A percentile compares a stretch with the other conserved stretches of the same genome.
Conservation (phyloP, 2,113 vertebrate species). For the Salvelinus sp. region DNA sequence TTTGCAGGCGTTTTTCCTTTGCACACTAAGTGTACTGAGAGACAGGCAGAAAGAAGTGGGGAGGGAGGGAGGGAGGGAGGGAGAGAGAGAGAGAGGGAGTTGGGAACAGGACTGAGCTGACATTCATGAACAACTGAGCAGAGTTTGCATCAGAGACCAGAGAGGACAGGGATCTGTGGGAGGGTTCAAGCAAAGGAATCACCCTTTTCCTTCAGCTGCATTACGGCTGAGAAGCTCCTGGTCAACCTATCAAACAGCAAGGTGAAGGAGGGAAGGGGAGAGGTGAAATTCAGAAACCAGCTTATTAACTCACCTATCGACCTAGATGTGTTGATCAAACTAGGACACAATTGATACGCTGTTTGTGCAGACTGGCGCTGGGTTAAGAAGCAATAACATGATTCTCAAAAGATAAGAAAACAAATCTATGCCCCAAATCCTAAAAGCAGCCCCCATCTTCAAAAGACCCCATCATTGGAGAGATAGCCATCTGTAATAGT, state of each 20-base stretch:
- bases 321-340: constrained; percentile 58
- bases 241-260: constrained; percentile 44
- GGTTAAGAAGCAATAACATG: constrained; percentile 64
- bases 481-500: constrained; percentile 46
- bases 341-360: constrained; percentile 51
- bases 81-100: not conserved
- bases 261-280: not conserved
- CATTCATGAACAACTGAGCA: constrained; percentile 68
- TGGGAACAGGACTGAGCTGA: constrained; percentile 47
- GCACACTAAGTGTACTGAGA: constrained; percentile 66
- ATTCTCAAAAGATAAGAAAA: constrained; percentile 41
- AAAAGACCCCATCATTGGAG: constrained; percentile 49
- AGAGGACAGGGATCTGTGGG: constrained; percentile 18
- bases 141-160: constrained; percentile 57
- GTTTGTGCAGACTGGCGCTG: constrained; percentile 39
- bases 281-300: constrained; percentile 44
- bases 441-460: constrained; percentile 45
- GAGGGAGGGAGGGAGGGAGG: too few species aligned
- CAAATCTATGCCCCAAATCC: constrained; percentile 61
- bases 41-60: constrained; percentile 25
- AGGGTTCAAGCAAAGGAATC: too few species aligned
- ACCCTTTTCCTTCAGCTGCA: constrained; percentile 33
- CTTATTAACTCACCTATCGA: constrained; percentile 59
- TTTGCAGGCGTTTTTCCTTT: constrained; percentile 76
- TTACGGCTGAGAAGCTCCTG: constrained; percentile 14